Evolutionary conservation across 2,113 vertebrate species (phyloP), one percentile per base, ranked within the genome.

Genomic region (Pelmatolapia mariae): DNA sequence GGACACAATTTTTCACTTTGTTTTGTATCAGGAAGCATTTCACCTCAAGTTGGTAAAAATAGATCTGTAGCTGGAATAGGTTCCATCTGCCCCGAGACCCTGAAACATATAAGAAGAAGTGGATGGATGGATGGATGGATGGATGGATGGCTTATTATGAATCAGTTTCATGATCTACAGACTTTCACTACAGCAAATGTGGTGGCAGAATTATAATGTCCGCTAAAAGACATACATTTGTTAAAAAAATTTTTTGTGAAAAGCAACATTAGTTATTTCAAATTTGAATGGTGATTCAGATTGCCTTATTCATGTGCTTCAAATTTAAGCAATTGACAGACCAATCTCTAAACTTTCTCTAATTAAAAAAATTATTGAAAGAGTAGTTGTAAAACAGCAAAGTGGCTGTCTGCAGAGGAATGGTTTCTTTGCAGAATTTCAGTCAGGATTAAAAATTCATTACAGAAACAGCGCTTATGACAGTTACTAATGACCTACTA

Each of bases 161-260:
- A 38, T 66, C 61, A 66, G 10, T 66, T 66, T 66, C 10, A 66
- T 66, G n/a, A 66, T 36, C 40, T 76, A 47, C 2, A 47, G 38
- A 18, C 68, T 76, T 76, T 8, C 22, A 73, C 40, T 47, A 76
- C 40, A 76, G 40, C 68, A 76, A 47, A 76, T 7, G 16, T 11
- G 43, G 40, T 76, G 16, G 22, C 10, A 29, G 24, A 50, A 29
- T 29, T 76, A 11, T 11, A 16, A 76, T 29, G 24, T 1, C 40
- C 15, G 11, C 24, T 16, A 29, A 76, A 76, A 50, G 24, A 76
- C 43, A 76, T 16, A 29, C 43, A 6, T 50, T 76, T 66, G 31
- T 66, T 61, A 61, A 61, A 12, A 36, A 3, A 0, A 0, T 0
- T 7, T 54, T 54, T 61, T 38, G 19, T 38, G 61, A 66, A 38